phyloP scores from a whole-genome alignment of 2,797 vertebrate genomes.

The Alouatta caraya region DNA sequence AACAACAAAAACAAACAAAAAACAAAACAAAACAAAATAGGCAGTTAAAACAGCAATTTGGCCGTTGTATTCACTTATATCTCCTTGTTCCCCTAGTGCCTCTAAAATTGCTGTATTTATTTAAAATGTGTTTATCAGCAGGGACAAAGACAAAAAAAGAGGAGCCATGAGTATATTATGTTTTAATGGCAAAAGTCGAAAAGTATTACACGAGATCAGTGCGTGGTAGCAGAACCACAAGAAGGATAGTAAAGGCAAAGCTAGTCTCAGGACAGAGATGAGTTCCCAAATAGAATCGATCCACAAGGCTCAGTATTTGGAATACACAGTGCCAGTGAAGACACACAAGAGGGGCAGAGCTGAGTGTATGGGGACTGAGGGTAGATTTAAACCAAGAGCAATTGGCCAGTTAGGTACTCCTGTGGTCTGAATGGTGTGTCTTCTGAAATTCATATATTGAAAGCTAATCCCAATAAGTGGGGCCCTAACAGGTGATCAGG shows the following conservation, averaged over 20 bases:
- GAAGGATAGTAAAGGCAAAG: neutral
- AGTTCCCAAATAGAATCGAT: neutral
- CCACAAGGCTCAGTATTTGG: neutral
- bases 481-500: neutral
- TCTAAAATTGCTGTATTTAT: neutral
- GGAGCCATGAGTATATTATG: neutral
- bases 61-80: neutral
- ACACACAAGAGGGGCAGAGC: neutral
- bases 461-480: neutral
- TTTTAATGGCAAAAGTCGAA: neutral
- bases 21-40: neutral
- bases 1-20: too few species aligned
- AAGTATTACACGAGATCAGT: neutral
- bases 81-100: neutral
- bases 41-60: neutral
- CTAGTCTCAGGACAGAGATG: neutral
- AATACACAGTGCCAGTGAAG: neutral
- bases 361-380: neutral
- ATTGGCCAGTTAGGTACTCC: neutral
- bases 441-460: neutral
- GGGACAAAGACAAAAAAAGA: neutral
- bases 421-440: neutral
- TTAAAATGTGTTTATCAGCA: neutral
- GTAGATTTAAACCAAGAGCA: neutral
- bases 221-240: neutral